phyloP scores from a whole-genome alignment of 2,888 invertebrate species.

The Drosophila gaucha region DNA sequence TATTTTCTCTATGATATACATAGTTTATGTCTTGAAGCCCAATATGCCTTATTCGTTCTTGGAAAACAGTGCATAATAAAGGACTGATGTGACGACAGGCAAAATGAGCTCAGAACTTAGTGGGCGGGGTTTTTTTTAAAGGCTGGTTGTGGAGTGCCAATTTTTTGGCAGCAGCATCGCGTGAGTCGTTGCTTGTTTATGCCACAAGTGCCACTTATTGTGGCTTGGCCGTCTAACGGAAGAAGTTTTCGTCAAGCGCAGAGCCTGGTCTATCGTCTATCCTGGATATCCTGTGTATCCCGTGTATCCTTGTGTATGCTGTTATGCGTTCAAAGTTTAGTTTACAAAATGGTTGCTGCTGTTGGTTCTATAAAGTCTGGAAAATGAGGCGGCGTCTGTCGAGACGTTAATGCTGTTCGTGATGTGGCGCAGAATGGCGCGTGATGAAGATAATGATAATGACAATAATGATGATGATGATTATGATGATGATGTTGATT shows the following conservation, averaged over 20 bases:
- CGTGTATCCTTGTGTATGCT: constrained; percentile 19
- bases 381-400: constrained; percentile 38
- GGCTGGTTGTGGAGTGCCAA: constrained; percentile 7
- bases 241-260: constrained; percentile 38
- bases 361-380: constrained; percentile 15
- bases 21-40: neutral
- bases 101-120: constrained; percentile 14
- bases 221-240: constrained; percentile 48
- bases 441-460: constrained; percentile 37
- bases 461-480: constrained; percentile 26
- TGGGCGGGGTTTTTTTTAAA: neutral
- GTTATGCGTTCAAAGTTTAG: constrained; percentile 57
- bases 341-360: constrained; percentile 53
- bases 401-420: constrained; percentile 69
- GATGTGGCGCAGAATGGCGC: constrained; percentile 61
- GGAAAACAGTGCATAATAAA: constrained; percentile 16
- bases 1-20: too few species aligned
- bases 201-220: constrained; percentile 74
- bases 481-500: constrained; percentile 21
- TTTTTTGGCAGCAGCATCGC: constrained; percentile 40
- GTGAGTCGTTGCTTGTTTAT: constrained; percentile 57
- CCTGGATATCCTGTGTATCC: constrained; percentile 4
- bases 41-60: constrained; percentile 5
- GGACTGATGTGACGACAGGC: constrained; percentile 41
- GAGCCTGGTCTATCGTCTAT: constrained; percentile 10